These are phyloP conservation scores for Chaetorhynchus papuensis DNA, from an alignment of 2,113 vertebrate genomes.

Conservation along the genomic window DNA sequence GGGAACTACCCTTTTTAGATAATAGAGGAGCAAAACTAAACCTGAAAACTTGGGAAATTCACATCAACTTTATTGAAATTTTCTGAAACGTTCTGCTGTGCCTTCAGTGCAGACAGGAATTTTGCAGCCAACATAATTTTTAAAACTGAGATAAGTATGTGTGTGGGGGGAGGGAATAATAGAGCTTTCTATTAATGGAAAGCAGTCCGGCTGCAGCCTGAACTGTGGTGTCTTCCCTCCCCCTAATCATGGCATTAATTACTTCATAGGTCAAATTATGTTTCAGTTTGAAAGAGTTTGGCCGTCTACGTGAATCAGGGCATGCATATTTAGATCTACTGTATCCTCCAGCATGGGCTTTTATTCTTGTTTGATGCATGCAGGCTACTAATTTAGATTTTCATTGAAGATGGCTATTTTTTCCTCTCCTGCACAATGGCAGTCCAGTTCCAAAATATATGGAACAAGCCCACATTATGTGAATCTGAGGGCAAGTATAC, in stretches of 20 bases:
- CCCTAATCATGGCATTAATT: conserved; percentile 40
- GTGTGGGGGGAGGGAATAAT: background rate
- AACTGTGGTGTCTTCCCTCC: conserved; percentile 16
- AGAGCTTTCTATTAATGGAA: conserved; percentile 50
- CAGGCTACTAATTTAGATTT: background rate
- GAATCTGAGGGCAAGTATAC: conserved; percentile 1
- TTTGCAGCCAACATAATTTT: background rate
- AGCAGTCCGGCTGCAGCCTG: conserved; percentile 7
- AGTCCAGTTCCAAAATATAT: background rate
- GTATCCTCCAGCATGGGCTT: background rate
- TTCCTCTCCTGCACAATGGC: background rate
- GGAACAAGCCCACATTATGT: conserved; percentile 1
- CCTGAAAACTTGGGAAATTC: background rate
- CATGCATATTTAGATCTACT: background rate
- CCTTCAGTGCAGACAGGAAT: background rate
- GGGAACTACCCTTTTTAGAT: background rate
- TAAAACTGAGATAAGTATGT: background rate
- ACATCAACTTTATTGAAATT: background rate
- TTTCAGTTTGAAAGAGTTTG: conserved; percentile 23
- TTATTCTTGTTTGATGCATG: conserved; percentile 26
- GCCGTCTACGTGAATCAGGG: background rate
- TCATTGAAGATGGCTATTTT: background rate
- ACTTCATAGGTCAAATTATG: conserved; percentile 38
- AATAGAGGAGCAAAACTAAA: background rate
- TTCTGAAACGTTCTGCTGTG: background rate